Conservation (phyloP, 2,113 vertebrate species). For the Cyanoderma ruficeps region DNA sequence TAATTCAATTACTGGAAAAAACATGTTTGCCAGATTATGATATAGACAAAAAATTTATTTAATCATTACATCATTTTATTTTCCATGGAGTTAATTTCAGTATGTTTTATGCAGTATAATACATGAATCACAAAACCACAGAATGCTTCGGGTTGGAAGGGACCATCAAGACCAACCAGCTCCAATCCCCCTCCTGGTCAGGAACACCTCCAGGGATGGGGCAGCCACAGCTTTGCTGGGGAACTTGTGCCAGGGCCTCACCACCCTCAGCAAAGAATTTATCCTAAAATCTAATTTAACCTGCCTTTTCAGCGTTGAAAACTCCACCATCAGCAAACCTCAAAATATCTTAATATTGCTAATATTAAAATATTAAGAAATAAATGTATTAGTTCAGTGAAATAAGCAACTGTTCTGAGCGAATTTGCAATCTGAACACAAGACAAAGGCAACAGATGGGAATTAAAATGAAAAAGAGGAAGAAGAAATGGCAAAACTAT, state of each 20-base stretch:
- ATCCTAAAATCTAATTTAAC: not conserved
- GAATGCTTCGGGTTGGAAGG: not conserved
- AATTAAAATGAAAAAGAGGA: not conserved
- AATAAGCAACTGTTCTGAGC: not conserved
- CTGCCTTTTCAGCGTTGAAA: not conserved
- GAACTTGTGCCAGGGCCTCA: not conserved
- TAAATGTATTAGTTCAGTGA: not conserved
- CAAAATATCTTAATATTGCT: not conserved
- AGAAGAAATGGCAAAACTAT: not conserved
- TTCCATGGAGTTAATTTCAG: not conserved
- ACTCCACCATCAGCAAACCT: not conserved
- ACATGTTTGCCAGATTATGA: not conserved
- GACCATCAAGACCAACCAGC: not conserved
- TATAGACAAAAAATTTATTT: not conserved
- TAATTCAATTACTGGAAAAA: not conserved
- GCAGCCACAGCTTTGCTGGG: not conserved
- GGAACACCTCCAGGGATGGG: not conserved
- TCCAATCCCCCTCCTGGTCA: not conserved
- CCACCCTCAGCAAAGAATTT: not conserved
- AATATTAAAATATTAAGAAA: not conserved
- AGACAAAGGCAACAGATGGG: not conserved
- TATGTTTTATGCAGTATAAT: not conserved
- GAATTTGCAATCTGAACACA: not conserved
- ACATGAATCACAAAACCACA: not conserved
- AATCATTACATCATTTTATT: not conserved